phyloP scores from a whole-genome alignment of 2,113 vertebrate species.

The Eulemur rufifrons region DNA sequence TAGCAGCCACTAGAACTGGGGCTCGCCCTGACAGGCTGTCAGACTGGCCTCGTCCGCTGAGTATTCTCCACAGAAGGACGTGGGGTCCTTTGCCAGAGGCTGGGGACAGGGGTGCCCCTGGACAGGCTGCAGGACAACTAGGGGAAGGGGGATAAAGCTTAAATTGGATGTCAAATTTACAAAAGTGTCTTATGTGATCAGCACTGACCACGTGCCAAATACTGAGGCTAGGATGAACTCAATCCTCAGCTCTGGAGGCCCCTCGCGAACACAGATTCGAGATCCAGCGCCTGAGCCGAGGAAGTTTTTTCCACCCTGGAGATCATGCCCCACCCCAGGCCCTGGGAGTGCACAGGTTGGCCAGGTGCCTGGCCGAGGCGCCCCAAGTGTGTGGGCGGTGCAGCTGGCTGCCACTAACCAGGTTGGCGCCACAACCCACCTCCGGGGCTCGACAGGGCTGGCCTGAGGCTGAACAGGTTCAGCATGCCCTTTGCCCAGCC shows the following conservation, averaged over 20 bases:
- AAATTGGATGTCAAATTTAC: background rate
- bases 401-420: background rate
- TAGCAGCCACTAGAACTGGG: background rate
- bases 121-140: background rate
- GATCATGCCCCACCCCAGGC: background rate
- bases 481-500: background rate
- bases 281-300: background rate
- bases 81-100: background rate
- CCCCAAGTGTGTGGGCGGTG: too few species aligned
- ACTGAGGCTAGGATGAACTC: background rate
- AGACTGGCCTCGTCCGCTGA: background rate
- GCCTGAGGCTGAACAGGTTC: background rate
- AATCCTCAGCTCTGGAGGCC: background rate
- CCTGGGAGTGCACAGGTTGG: background rate
- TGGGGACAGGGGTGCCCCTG: background rate
- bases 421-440: background rate
- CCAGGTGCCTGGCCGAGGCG: background rate
- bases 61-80: rapidly evolving
- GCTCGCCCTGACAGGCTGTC: background rate
- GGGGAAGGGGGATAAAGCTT: background rate
- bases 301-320: background rate
- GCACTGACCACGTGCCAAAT: background rate
- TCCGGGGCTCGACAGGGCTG: background rate
- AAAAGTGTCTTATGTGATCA: background rate
- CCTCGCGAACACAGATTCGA: background rate